phyloP scores from a whole-genome alignment of 2,113 vertebrate genomes.

The Macquaria ambigua region DNA sequence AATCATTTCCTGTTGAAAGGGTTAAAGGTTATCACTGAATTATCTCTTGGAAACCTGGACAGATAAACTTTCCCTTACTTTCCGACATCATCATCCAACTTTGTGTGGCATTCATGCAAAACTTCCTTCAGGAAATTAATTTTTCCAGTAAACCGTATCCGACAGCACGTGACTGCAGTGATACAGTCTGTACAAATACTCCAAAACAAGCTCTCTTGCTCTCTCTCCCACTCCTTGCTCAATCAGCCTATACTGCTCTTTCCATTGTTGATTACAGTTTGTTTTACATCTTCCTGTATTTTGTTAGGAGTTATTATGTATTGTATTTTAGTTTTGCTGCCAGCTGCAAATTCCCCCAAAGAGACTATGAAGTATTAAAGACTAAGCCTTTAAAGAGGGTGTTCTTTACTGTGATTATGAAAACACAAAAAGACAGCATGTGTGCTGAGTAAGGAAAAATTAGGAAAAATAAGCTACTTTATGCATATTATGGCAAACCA shows the following conservation, averaged over 20 bases:
- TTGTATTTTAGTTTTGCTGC: conserved; percentile 54
- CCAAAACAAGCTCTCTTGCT: conserved; percentile 14
- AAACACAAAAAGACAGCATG: not conserved
- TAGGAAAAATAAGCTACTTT: conserved; percentile 23
- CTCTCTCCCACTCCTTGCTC: conserved; percentile 13
- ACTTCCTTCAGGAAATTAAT: conserved; percentile 13
- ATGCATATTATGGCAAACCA: conserved; percentile 1
- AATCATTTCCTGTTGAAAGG: not conserved
- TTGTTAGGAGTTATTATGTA: conserved; percentile 46
- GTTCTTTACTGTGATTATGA: conserved; percentile 47
- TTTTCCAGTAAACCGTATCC: conserved; percentile 33
- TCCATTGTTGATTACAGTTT: conserved; percentile 64
- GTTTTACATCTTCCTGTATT: conserved; percentile 37
- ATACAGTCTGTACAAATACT: conserved; percentile 4
- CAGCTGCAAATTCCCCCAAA: conserved; percentile 50
- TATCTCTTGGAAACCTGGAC: not conserved
- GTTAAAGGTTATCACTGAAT: conserved; percentile 31
- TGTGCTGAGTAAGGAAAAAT: conserved; percentile 11
- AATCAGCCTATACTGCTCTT: conserved; percentile 40
- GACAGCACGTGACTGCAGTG: not conserved
- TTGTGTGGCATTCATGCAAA: not conserved
- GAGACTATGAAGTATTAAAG: conserved; percentile 45
- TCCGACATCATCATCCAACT: not conserved
- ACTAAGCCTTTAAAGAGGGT: conserved; percentile 44
- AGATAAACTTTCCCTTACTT: not conserved